Percentiles rank a stretch among this genome's conserved stretches.
These are phyloP conservation scores for Neomonachus schauinslandi DNA, from an alignment of 2,113 vertebrate genomes.

Conservation along the genomic window DNA sequence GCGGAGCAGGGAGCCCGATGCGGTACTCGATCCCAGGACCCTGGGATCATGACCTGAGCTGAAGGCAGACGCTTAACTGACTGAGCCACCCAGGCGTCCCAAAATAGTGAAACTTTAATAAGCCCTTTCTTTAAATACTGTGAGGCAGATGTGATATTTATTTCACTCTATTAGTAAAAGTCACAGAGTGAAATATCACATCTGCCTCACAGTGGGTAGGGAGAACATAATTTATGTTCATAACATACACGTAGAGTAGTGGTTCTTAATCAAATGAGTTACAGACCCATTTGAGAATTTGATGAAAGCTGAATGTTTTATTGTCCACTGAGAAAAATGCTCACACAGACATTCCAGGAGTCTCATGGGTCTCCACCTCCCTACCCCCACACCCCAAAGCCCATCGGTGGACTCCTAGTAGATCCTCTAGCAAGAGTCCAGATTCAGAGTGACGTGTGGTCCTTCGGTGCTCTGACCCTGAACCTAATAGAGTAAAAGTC, in stretches of 20 bases:
- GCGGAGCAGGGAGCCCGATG: too few relatives aligned
- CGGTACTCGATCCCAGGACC: too few relatives aligned
- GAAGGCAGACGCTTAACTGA: too few relatives aligned
- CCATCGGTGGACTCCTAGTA: not conserved
- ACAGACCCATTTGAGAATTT: slow-evolving; percentile 2
- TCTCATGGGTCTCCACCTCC: not conserved
- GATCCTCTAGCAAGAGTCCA: not conserved
- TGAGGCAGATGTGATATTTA: not conserved
- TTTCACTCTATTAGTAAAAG: not conserved
- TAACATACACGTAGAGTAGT: slow-evolving; percentile 24
- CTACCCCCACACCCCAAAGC: not conserved
- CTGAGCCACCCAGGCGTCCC: too few relatives aligned
- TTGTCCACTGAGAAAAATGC: not conserved
- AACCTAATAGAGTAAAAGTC: not conserved
- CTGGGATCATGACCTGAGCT: too few relatives aligned
- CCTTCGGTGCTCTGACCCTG: not conserved
- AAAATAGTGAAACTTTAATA: slow-evolving; percentile 15
- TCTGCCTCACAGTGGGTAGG: not conserved
- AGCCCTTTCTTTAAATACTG: not conserved
- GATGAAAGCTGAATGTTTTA: not conserved
- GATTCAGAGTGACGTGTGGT: not conserved
- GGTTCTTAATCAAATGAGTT: not conserved
- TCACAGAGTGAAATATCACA: not conserved
- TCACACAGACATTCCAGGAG: not conserved
- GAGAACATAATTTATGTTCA: not conserved